Evolutionary conservation across 1,140 invertebrate species (phyloP), one percentile per base, ranked within the genome.

Genomic region (Trinorchestia longiramus): DNA sequence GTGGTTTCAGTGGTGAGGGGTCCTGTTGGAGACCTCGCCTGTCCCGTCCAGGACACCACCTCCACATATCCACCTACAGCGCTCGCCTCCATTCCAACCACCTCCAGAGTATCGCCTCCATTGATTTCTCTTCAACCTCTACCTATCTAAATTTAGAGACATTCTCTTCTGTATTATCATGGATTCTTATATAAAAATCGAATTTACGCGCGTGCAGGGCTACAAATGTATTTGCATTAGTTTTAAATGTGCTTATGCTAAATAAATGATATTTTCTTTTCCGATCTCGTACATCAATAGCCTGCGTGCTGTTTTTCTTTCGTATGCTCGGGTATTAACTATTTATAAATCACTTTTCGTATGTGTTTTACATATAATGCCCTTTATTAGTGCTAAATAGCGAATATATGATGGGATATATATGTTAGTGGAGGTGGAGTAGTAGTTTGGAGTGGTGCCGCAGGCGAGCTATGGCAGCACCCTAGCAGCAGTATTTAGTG

Each of bases 41-140:
- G 92, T 96, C 96, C 77, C 95, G 96, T 95, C 95, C 96, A 95
- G 95, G 94, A 95, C 62, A 87, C 95, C 96, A 96, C 96, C 95
- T 96, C 91, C 95, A 96, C 95, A 95, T 40, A 57, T 87, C 77
- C 96, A 95, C 96, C 94, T 91, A 53, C 92, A 91, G 77, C 96
- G 88, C 92, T 87, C 92, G 40, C 42, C 94, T 91, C 87, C 95
- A 45, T 92, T 95, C 15, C 45, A 45, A n/a, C 91, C 90, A 95
- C 88, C 87, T 87, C 95, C 44, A 44, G 41, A 87, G 88, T 41
- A 42, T 87, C 57, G 23, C 57, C 87, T 90, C 87, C 95, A 95
- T 95, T 90, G 87, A 95, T 87, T 92, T 92, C 95, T 96, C 57
- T 92, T 87, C n/a, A 47, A 17, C 44, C 94, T 57, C 62, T 15